These are phyloP conservation scores for Clarias fuscus DNA, from an alignment of 2,797 vertebrate genomes.

Conservation along the genomic window DNA sequence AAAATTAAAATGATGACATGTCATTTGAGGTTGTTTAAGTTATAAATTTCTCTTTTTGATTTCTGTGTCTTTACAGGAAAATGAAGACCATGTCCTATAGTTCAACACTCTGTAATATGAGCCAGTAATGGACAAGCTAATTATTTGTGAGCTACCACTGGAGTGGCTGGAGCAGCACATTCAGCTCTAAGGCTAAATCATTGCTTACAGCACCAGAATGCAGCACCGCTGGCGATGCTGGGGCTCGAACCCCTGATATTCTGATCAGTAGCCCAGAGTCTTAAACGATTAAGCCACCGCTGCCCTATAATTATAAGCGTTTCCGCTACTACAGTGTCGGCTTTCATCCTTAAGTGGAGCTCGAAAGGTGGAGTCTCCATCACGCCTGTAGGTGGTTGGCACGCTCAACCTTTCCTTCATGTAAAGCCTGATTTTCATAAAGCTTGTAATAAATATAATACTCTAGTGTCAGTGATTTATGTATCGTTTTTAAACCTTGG, in stretches of 20 bases:
- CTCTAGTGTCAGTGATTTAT: too few species aligned
- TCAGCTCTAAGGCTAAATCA: too few species aligned
- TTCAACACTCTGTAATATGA: slow-evolving; percentile 52
- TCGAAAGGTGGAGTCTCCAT: slow-evolving; percentile 52
- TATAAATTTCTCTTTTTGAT: too few species aligned
- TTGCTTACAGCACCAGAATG: too few species aligned
- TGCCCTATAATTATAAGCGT: slow-evolving; percentile 53
- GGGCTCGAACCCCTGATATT: too few species aligned
- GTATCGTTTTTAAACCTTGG: too few species aligned
- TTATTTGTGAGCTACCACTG: slow-evolving; percentile 62
- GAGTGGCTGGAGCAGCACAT: slow-evolving; percentile 44
- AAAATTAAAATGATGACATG: too few species aligned
- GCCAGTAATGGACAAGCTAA: background rate
- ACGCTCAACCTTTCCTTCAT: background rate
- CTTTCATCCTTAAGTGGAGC: slow-evolving; percentile 50
- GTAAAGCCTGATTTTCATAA: background rate
- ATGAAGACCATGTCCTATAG: slow-evolving; percentile 39
- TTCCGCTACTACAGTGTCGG: slow-evolving; percentile 63
- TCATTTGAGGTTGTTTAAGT: background rate
- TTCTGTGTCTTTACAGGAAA: slow-evolving; percentile 56
- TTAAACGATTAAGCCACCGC: too few species aligned
- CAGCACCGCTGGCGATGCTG: too few species aligned
- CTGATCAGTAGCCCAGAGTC: too few species aligned
- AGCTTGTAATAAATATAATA: too few species aligned
- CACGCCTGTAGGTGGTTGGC: slow-evolving; percentile 63